These are phyloP conservation scores for Blastobasis adustella DNA, from an alignment of 2,888 invertebrate genomes.

Conservation along the genomic window DNA sequence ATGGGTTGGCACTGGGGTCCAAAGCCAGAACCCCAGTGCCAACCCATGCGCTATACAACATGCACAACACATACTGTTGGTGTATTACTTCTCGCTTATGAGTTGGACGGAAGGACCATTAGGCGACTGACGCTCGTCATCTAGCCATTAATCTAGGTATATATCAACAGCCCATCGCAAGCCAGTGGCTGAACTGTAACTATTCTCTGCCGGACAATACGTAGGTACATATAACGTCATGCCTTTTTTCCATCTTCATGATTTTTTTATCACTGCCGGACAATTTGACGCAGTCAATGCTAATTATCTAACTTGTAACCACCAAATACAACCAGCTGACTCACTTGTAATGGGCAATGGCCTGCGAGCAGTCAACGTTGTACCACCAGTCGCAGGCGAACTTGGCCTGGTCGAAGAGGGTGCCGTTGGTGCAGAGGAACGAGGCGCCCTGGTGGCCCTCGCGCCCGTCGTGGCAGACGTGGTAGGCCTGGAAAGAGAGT, in stretches of 20 bases:
- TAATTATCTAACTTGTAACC: neutral
- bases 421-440: conserved; percentile 90
- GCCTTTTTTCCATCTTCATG: neutral
- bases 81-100: no score
- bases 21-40: no score
- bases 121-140: no score
- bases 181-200: no score
- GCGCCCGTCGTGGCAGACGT: conserved; percentile 90
- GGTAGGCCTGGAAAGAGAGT: conserved; percentile 79
- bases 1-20: no score
- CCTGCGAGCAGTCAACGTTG: conserved; percentile 88
- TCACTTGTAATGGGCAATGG: conserved; percentile 83
- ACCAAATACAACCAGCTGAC: conserved; percentile 13
- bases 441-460: conserved; percentile 89
- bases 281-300: neutral
- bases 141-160: no score
- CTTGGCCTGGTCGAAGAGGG: conserved; percentile 89
- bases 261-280: neutral
- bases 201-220: neutral
- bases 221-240: neutral
- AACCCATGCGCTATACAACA: no score
- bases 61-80: no score
- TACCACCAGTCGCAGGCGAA: conserved; percentile 96
- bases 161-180: no score
- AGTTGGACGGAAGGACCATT: no score